phyloP scores from a whole-genome alignment of 2,888 invertebrate genomes.

The Xestia c-nigrum region DNA sequence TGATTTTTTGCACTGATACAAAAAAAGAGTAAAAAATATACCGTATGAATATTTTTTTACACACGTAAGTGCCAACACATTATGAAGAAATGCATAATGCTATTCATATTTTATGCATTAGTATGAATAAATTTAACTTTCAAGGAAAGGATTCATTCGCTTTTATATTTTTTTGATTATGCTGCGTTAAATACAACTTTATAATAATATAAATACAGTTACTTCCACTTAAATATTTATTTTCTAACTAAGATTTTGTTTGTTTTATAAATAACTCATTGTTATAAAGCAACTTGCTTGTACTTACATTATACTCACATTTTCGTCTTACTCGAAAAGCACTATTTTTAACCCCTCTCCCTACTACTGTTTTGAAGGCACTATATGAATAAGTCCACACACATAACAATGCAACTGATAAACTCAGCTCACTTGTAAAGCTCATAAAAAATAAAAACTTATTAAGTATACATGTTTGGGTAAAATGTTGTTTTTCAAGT shows the following conservation, averaged over 20 bases:
- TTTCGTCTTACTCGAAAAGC: neutral
- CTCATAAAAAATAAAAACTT: constrained; percentile 2
- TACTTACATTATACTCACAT: neutral
- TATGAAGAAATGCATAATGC: constrained; percentile 14
- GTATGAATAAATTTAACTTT: constrained; percentile 47
- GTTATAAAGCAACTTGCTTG: too few species aligned
- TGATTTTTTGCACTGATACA: neutral
- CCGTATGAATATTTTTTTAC: constrained; percentile 27
- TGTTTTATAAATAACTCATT: neutral
- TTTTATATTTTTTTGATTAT: neutral
- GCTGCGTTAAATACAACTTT: neutral
- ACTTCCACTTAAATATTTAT: neutral
- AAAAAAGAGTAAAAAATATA: neutral
- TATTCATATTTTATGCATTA: constrained; percentile 27
- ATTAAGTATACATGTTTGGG: neutral
- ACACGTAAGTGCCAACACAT: constrained; percentile 4
- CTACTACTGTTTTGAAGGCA: neutral
- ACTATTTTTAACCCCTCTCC: neutral
- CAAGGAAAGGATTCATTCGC: constrained; percentile 3
- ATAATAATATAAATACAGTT: neutral
- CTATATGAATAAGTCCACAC: neutral
- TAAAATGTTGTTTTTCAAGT: constrained; percentile 2
- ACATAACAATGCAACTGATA: constrained; percentile 1
- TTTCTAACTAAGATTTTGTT: neutral
- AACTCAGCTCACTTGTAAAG: neutral